Percentiles rank a stretch among this genome's conserved stretches.
phyloP scores from a whole-genome alignment of 2,888 invertebrate species.

The Azorinus chamasolen region DNA sequence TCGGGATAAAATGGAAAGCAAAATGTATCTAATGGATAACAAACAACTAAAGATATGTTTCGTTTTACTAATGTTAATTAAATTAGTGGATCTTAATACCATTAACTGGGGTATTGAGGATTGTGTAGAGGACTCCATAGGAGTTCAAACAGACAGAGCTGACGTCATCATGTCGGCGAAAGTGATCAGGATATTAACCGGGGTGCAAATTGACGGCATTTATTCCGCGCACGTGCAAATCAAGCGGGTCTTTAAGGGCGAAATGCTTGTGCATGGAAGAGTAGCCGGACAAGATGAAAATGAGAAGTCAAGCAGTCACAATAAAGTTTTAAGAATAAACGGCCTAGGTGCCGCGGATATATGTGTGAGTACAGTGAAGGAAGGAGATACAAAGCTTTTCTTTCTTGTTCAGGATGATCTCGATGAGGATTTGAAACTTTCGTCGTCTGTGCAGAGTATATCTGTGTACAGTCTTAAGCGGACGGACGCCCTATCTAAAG shows the following conservation, averaged over 20 bases:
- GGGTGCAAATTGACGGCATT: slow-evolving; percentile 1
- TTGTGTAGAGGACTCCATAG: too few relatives aligned
- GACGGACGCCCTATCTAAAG: neutral
- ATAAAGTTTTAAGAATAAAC: slow-evolving; percentile 36
- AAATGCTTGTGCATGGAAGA: neutral
- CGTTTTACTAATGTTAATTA: too few relatives aligned
- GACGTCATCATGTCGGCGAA: slow-evolving; percentile 38
- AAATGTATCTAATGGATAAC: too few relatives aligned
- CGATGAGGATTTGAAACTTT: neutral
- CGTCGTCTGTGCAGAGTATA: slow-evolving; percentile 1
- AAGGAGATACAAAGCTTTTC: slow-evolving; percentile 42
- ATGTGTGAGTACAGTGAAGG: slow-evolving; percentile 32
- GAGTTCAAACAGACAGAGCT: neutral
- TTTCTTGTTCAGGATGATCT: slow-evolving; percentile 18
- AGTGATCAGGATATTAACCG: slow-evolving; percentile 26
- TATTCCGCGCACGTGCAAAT: slow-evolving; percentile 47
- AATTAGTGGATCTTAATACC: too few relatives aligned
- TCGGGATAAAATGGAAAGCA: too few relatives aligned
- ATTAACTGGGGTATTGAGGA: too few relatives aligned
- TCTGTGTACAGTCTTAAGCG: slow-evolving; percentile 3
- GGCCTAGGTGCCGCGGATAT: slow-evolving; percentile 25
- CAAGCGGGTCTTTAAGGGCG: slow-evolving; percentile 52
- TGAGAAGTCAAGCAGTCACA: slow-evolving; percentile 15
- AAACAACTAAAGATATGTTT: too few relatives aligned
- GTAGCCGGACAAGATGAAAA: slow-evolving; percentile 4